Base-by-base conservation (phyloP, 2,888 invertebrate species). In the Callyntrura guangdongensis region DNA sequence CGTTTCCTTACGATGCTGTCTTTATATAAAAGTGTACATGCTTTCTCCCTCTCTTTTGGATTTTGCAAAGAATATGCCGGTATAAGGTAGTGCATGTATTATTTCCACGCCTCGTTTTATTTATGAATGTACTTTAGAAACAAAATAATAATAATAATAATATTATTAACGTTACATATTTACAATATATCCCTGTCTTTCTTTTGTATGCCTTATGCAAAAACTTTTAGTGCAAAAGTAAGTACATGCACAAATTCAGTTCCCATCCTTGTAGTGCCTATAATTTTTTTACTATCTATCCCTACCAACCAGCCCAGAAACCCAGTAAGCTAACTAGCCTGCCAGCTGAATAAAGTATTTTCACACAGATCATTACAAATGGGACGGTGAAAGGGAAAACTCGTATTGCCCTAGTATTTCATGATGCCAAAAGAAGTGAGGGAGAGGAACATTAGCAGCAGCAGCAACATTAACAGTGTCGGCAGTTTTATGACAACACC, bases 111-210 rank as follows among this genome's bases (percentile, higher is more conserved):
- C 11, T 64, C 64, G 11, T 25, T 64, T 64, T 64, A 64, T 64
- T 64, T 64, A 64, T 64, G 64, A 25, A 64, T 64, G 25, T 22
- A 64, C 64, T 64, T 64, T 25, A n/a, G 3, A n/a, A 64, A 64
- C 64, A 64, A 64, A 64, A 64, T 64, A 64, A 25, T 64, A 64
- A n/a, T n/a, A n/a, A n/a, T n/a, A n/a, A n/a, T n/a, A n/a, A n/a
- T n/a, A n/a, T n/a, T n/a, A n/a, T n/a, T n/a, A n/a, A n/a, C n/a
- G n/a, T n/a, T n/a, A n/a, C n/a, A n/a, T n/a, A n/a, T n/a, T n/a
- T n/a, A n/a, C n/a, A n/a, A n/a, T n/a, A n/a, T n/a, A n/a, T n/a
- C n/a, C n/a, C n/a, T n/a, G n/a, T n/a, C n/a, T n/a, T n/a, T n/a
- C 17, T 64, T 25, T 5, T 64, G 20, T 59, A 20, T 59, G 59